A percentile compares a stretch with the other conserved stretches of the same genome.
Evolutionary conservation across 1,140 invertebrate genomes (phyloP).

Genomic region (Drosophila repletoides): DNA sequence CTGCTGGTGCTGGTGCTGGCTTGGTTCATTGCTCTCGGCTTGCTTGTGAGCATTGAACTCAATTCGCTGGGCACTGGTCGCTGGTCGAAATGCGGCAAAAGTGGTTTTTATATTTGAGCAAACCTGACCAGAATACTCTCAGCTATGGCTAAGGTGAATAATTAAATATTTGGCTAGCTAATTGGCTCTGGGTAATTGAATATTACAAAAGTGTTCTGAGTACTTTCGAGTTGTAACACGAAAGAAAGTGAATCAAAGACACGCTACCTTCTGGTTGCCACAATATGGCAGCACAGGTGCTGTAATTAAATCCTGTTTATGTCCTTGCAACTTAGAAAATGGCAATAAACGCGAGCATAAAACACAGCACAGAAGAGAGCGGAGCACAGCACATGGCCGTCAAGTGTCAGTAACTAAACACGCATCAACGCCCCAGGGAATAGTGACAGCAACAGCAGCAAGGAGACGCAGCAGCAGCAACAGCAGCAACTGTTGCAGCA

Average conservation of each 20-base stretch:
- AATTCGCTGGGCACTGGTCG: slow-evolving; percentile 24
- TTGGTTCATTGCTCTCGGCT: slow-evolving; percentile 40
- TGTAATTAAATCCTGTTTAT: slow-evolving; percentile 28
- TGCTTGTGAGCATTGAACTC: slow-evolving; percentile 44
- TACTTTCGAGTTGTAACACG: not conserved
- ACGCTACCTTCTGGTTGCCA: no score
- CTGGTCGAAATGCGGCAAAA: slow-evolving; percentile 32
- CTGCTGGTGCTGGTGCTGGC: slow-evolving; percentile 5
- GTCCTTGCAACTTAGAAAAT: slow-evolving; percentile 4
- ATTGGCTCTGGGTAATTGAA: slow-evolving; percentile 21
- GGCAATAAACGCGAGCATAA: slow-evolving; percentile 7
- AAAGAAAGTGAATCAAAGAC: not conserved
- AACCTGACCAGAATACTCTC: slow-evolving; percentile 3
- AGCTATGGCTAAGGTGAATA: slow-evolving; percentile 8
- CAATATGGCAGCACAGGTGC: not conserved
- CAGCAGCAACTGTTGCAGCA: not conserved
- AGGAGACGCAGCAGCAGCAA: not conserved
- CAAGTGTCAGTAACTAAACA: slow-evolving; percentile 46
- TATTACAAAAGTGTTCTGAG: not conserved
- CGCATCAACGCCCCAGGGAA: slow-evolving; percentile 25
- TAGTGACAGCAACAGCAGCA: slow-evolving; percentile 1
- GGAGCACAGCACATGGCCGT: not conserved
- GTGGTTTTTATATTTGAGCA: slow-evolving; percentile 20
- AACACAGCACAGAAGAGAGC: no score
- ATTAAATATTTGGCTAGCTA: slow-evolving; percentile 33